phyloP scores from a whole-genome alignment of 2,888 invertebrate species.

The Drosophila niveifrons region DNA sequence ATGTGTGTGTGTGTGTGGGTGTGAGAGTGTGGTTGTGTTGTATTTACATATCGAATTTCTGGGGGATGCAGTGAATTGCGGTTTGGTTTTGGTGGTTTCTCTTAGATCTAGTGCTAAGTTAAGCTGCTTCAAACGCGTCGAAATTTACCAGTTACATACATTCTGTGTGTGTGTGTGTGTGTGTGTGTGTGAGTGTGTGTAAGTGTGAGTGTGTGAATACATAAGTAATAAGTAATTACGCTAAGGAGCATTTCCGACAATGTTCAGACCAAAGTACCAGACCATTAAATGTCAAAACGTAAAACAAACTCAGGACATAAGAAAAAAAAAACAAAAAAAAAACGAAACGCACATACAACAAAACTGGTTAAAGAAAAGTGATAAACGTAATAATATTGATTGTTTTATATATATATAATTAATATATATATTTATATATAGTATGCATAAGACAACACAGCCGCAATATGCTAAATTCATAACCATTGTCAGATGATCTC shows the following conservation, averaged over 20 bases:
- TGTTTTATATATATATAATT: constrained; percentile 43
- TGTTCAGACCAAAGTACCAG: constrained; percentile 80
- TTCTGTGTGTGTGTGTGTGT: constrained; percentile 38
- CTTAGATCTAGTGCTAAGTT: constrained; percentile 75
- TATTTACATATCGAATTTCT: constrained; percentile 59
- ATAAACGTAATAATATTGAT: constrained; percentile 57
- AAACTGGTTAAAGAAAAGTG: constrained; percentile 65
- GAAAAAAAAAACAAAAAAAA: constrained; percentile 36
- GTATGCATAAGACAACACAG: constrained; percentile 80
- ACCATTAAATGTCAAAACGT: constrained; percentile 65
- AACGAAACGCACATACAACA: constrained; percentile 77
- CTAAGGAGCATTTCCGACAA: constrained; percentile 78
- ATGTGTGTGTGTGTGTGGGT: constrained; percentile 14
- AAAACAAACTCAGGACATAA: constrained; percentile 65
- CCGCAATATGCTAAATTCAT: constrained; percentile 80
- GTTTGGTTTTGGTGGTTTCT: constrained; percentile 44
- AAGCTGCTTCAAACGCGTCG: constrained; percentile 70
- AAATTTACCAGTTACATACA: constrained; percentile 62
- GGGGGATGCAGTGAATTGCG: constrained; percentile 56
- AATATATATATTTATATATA: constrained; percentile 57
- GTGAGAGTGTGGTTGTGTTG: constrained; percentile 28
- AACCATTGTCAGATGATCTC: constrained; percentile 63
- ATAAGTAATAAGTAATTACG: constrained; percentile 69
- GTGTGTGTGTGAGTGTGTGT: constrained; percentile 26
- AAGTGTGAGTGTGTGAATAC: constrained; percentile 51